Conservation (phyloP, 1,140 invertebrate genomes). For the Stegodyphus mimosarum region DNA sequence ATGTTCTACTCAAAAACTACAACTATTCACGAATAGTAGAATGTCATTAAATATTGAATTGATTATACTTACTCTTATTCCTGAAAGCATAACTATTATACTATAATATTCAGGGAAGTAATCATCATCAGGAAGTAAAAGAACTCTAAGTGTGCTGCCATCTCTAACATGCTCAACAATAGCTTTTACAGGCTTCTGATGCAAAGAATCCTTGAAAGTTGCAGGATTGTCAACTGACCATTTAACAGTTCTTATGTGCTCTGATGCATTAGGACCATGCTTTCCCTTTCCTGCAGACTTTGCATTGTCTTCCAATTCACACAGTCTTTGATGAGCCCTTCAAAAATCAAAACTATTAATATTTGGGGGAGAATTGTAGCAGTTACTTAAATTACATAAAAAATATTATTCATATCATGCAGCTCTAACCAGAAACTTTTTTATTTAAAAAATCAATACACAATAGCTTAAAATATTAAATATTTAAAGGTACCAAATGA, state of each 20-base stretch:
- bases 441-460: too few relatives aligned
- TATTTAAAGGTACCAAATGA: too few relatives aligned
- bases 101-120: slow-evolving; percentile 73
- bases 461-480: too few relatives aligned
- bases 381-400: too few relatives aligned
- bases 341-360: not conserved
- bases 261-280: slow-evolving; percentile 73
- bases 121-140: slow-evolving; percentile 78
- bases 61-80: slow-evolving; percentile 79
- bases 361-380: not conserved
- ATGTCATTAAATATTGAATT: not conserved
- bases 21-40: too few relatives aligned
- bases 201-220: slow-evolving; percentile 83
- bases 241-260: slow-evolving; percentile 86
- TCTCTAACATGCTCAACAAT: slow-evolving; percentile 96
- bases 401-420: too few relatives aligned
- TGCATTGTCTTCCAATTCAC: slow-evolving; percentile 91
- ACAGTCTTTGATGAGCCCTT: slow-evolving; percentile 68
- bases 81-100: slow-evolving; percentile 93
- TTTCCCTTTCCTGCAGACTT: slow-evolving; percentile 88
- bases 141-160: slow-evolving; percentile 91
- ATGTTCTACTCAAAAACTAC: too few relatives aligned
- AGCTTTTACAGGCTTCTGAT: slow-evolving; percentile 79
- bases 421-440: too few relatives aligned
- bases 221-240: slow-evolving; percentile 87